Evolutionary conservation across 2,113 vertebrate genomes (phyloP).

Genomic region (Pseudorasbora parva): DNA sequence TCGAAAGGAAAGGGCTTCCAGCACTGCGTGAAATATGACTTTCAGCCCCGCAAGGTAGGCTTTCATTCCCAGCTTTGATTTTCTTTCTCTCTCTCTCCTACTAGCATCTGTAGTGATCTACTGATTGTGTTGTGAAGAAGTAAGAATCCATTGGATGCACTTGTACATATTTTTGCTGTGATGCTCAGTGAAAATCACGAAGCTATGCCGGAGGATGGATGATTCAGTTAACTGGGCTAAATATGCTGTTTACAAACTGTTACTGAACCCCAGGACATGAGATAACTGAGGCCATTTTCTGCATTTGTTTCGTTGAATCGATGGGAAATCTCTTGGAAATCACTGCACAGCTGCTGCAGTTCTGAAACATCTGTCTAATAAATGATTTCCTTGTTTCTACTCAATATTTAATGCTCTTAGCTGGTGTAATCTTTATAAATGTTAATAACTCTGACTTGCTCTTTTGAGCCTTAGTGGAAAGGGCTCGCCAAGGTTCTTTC

Average conservation of each 20-base stretch:
- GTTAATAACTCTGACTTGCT: background rate
- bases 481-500: background rate
- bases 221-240: slow-evolving; percentile 22
- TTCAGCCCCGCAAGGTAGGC: slow-evolving; percentile 94
- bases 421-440: slow-evolving; percentile 15
- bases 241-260: slow-evolving; percentile 22
- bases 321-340: slow-evolving; percentile 24
- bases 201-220: background rate
- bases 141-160: slow-evolving; percentile 16
- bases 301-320: background rate
- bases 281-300: background rate
- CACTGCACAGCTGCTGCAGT: slow-evolving; percentile 4
- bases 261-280: slow-evolving; percentile 13
- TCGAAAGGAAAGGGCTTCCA: slow-evolving; percentile 99
- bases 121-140: slow-evolving; percentile 10
- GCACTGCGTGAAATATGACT: slow-evolving; percentile 98
- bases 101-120: slow-evolving; percentile 3
- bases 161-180: slow-evolving; percentile 19
- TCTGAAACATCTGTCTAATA: slow-evolving; percentile 29
- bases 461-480: background rate
- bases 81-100: background rate
- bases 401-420: slow-evolving; percentile 8
- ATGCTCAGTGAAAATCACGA: background rate
- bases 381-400: slow-evolving; percentile 11
- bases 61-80: background rate